phyloP scores from a whole-genome alignment of 2,888 invertebrate species.

The Andrena fulva region DNA sequence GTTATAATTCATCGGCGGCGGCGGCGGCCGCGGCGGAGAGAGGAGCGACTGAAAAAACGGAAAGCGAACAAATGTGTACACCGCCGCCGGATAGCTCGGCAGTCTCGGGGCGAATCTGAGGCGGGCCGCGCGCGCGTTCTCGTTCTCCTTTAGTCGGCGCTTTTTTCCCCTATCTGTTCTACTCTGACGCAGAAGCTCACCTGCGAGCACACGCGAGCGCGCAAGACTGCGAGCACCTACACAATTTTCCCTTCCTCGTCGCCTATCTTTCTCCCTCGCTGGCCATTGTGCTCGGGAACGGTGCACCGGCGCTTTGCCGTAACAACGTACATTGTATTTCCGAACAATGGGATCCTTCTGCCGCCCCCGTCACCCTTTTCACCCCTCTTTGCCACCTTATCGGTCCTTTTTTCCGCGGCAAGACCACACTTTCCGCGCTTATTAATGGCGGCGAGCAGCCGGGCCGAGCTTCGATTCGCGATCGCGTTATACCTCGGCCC shows the following conservation, averaged over 20 bases:
- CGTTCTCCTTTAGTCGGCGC: not conserved
- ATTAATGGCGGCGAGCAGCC: slow-evolving; percentile 64
- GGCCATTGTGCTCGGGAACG: slow-evolving; percentile 72
- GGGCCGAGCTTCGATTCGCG: slow-evolving; percentile 39
- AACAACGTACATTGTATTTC: slow-evolving; percentile 78
- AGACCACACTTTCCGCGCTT: slow-evolving; percentile 61
- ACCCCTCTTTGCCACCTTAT: slow-evolving; percentile 56
- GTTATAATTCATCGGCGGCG: slow-evolving; percentile 62
- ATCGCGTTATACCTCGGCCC: slow-evolving; percentile 28
- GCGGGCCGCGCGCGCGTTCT: slow-evolving; percentile 19
- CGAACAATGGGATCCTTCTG: slow-evolving; percentile 75
- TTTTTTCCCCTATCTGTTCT: slow-evolving; percentile 18
- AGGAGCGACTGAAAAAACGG: slow-evolving; percentile 9
- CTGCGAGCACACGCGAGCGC: not conserved
- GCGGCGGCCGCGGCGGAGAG: too few species aligned
- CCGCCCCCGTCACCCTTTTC: slow-evolving; percentile 40
- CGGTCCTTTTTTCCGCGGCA: slow-evolving; percentile 66
- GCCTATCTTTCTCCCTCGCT: slow-evolving; percentile 52
- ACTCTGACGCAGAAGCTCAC: slow-evolving; percentile 20
- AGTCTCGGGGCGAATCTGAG: slow-evolving; percentile 49
- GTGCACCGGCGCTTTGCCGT: slow-evolving; percentile 73
- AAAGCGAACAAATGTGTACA: slow-evolving; percentile 14
- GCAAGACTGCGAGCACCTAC: slow-evolving; percentile 11
- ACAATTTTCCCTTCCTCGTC: slow-evolving; percentile 31
- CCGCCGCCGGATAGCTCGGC: slow-evolving; percentile 29